Conservation (phyloP, 2,888 invertebrate species). For the Serripes groenlandicus region DNA sequence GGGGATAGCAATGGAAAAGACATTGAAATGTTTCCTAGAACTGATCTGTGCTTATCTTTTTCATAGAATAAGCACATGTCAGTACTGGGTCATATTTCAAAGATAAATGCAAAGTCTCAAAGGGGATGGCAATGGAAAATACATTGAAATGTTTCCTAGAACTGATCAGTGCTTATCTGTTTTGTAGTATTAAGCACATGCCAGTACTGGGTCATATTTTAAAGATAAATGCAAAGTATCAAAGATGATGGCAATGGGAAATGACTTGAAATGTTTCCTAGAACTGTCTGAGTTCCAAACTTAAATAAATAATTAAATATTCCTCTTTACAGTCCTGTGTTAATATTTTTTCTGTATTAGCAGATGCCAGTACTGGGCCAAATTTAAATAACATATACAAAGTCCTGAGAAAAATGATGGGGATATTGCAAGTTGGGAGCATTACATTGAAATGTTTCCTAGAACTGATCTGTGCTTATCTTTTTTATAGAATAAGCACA, state of each 20-base stretch:
- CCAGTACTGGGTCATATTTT: no score
- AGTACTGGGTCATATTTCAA: constrained; percentile 9
- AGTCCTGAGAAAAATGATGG: no score
- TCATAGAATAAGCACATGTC: constrained; percentile 32
- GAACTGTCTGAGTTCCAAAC: background rate
- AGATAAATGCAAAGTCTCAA: no score
- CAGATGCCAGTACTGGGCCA: constrained; percentile 53
- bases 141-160: no score
- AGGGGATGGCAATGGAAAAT: no score
- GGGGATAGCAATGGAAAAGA: background rate
- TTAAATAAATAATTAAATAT: background rate
- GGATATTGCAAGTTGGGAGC: no score
- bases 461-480: constrained; percentile 13
- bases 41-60: constrained; percentile 10
- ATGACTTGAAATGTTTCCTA: background rate
- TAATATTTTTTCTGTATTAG: constrained; percentile 24
- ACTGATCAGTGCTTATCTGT: no score
- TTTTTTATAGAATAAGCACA: constrained; percentile 25
- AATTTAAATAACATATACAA: background rate
- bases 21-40: background rate
- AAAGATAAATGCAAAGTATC: no score
- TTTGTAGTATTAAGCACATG: no score
- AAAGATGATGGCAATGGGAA: no score
- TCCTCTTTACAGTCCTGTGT: background rate
- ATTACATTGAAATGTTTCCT: background rate